Conservation (phyloP, 2,797 vertebrate genomes). For the Amniataba percoides region DNA sequence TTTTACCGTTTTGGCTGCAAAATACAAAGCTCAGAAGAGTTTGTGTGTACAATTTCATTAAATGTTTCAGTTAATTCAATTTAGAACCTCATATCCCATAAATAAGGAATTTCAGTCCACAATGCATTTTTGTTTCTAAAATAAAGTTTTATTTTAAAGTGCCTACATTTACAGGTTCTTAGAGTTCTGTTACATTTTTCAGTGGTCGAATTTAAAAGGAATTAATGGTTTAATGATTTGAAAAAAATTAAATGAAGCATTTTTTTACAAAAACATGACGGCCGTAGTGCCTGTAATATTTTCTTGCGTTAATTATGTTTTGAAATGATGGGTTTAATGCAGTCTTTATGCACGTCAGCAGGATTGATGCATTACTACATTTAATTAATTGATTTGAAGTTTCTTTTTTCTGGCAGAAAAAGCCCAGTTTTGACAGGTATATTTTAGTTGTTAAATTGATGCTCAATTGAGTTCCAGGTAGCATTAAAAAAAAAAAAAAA, state of each 20-base stretch:
- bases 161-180: neutral
- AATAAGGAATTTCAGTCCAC: neutral
- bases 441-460: slow-evolving; percentile 40
- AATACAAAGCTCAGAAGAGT: neutral
- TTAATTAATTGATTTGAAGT: neutral
- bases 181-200: neutral
- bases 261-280: neutral
- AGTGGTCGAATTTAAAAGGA: neutral
- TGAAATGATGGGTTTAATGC: neutral
- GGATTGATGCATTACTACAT: neutral
- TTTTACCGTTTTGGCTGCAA: neutral
- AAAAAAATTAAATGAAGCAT: too few species aligned
- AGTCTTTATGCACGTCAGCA: neutral
- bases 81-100: neutral
- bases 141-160: neutral
- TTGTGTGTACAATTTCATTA: neutral
- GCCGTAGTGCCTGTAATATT: neutral
- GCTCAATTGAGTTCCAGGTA: slow-evolving; percentile 28
- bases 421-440: neutral
- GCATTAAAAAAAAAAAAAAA: slow-evolving; percentile 35
- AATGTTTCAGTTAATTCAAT: neutral
- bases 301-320: neutral
- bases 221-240: neutral
- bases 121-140: too few species aligned
- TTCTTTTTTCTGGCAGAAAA: neutral